phyloP scores from a whole-genome alignment of 2,888 invertebrate genomes.

The Lacanobia oleracea region DNA sequence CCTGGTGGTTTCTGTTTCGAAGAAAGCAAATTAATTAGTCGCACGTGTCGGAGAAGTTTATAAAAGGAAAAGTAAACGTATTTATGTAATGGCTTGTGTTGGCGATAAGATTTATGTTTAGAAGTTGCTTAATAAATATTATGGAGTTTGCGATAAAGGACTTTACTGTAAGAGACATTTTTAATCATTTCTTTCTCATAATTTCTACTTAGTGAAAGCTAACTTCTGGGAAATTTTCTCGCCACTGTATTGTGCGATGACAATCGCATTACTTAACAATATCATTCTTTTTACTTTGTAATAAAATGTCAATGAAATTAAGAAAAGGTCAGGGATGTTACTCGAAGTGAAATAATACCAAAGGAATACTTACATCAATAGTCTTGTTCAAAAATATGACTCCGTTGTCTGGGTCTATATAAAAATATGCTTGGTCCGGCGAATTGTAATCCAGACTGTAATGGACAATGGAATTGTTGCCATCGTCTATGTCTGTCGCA shows the following conservation, averaged over 20 bases:
- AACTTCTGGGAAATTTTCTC: background rate
- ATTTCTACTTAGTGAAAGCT: background rate
- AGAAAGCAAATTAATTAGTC: conserved; percentile 63
- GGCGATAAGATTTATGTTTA: conserved; percentile 46
- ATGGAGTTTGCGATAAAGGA: conserved; percentile 13
- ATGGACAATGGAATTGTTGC: conserved; percentile 96
- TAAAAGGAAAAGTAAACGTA: conserved; percentile 43
- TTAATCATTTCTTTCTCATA: background rate
- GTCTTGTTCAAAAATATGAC: conserved; percentile 94
- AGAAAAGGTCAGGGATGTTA: background rate
- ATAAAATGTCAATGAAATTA: background rate
- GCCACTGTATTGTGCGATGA: background rate
- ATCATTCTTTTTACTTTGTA: background rate
- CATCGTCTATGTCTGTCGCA: conserved; percentile 97
- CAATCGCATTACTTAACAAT: background rate
- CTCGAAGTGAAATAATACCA: conserved; percentile 8
- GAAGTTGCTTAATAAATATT: conserved; percentile 31
- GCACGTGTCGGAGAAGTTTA: conserved; percentile 56
- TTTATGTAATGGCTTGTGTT: conserved; percentile 52
- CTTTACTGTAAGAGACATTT: background rate
- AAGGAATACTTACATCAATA: conserved; percentile 90
- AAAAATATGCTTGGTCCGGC: conserved; percentile 93
- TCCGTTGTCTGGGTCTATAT: conserved; percentile 95
- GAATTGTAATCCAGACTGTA: conserved; percentile 91
- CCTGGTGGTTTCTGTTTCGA: conserved; percentile 90